These are phyloP conservation scores for Tupaia chinensis DNA, from an alignment of 2,113 vertebrate genomes.

Conservation along the genomic window DNA sequence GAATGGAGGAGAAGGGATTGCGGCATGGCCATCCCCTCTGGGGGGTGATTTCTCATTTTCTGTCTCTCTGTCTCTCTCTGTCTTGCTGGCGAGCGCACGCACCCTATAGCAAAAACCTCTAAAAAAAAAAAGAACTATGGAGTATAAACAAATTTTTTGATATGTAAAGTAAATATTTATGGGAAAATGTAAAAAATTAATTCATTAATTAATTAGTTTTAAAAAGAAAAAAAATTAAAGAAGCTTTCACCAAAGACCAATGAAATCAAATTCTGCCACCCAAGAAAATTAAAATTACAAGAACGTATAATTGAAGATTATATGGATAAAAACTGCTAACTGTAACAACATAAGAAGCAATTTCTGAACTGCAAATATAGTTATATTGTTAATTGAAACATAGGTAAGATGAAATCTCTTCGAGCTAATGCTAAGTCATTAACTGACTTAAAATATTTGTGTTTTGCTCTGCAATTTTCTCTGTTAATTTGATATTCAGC, in stretches of 20 bases:
- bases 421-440: slow-evolving; percentile 83
- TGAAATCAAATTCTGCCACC: slow-evolving; percentile 70
- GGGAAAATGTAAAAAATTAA: no score
- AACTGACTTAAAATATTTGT: slow-evolving; percentile 81
- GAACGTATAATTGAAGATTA: slow-evolving; percentile 55
- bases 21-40: no score
- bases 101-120: no score
- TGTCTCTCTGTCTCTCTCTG: no score
- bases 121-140: no score
- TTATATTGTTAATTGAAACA: slow-evolving; percentile 49
- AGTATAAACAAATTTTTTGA: no score
- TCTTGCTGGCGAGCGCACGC: no score
- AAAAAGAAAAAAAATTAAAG: slow-evolving; percentile 2
- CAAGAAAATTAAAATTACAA: slow-evolving; percentile 73
- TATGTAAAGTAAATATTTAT: no score
- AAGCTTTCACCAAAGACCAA: slow-evolving; percentile 56
- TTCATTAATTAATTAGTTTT: no score
- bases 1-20: no score
- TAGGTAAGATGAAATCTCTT: slow-evolving; percentile 80
- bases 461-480: slow-evolving; percentile 82
- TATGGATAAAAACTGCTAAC: slow-evolving; percentile 45
- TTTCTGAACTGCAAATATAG: slow-evolving; percentile 71
- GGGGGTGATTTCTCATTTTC: no score
- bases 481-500: slow-evolving; percentile 83
- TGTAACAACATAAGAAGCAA: slow-evolving; percentile 74